These are phyloP conservation scores for Drosophila eugracilis DNA, from an alignment of 1,140 invertebrate genomes.

Conservation along the genomic window DNA sequence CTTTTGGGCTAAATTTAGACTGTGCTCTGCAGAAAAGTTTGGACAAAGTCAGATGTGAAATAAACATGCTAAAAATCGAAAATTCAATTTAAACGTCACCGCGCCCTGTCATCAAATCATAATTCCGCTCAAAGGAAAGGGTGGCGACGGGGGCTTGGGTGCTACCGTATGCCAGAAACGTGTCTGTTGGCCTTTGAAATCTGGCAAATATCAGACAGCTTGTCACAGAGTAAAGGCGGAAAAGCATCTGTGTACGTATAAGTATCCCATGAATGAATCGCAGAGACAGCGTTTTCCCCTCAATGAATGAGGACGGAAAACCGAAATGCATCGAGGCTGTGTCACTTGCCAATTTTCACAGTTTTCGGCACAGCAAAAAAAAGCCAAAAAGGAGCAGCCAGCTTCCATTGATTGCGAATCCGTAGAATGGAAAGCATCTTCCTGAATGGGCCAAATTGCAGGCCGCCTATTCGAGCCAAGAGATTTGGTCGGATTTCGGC, in stretches of 20 bases:
- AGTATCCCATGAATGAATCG: slow-evolving; percentile 59
- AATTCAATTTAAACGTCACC: slow-evolving; percentile 73
- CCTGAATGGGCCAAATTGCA: slow-evolving; percentile 59
- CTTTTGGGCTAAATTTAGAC: slow-evolving; percentile 49
- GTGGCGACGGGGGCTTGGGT: background rate
- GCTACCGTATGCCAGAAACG: slow-evolving; percentile 73
- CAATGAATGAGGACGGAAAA: slow-evolving; percentile 28
- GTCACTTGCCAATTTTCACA: slow-evolving; percentile 35
- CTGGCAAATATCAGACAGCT: slow-evolving; percentile 65
- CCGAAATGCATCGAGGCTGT: slow-evolving; percentile 54
- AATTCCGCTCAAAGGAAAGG: slow-evolving; percentile 34
- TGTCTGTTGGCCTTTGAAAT: slow-evolving; percentile 60
- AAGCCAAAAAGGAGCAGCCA: slow-evolving; percentile 31
- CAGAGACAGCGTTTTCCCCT: slow-evolving; percentile 40
- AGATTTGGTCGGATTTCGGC: slow-evolving; percentile 42
- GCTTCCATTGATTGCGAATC: slow-evolving; percentile 59
- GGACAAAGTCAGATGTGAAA: slow-evolving; percentile 37
- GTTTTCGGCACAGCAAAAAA: slow-evolving; percentile 35
- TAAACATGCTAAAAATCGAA: slow-evolving; percentile 56
- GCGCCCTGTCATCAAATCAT: slow-evolving; percentile 55
- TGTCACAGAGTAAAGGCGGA: slow-evolving; percentile 48
- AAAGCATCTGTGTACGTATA: slow-evolving; percentile 9
- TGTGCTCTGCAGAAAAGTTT: slow-evolving; percentile 19
- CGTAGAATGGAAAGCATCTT: slow-evolving; percentile 31
- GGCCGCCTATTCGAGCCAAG: slow-evolving; percentile 29